A percentile compares a stretch with the other conserved stretches of the same genome.
phyloP scores from a whole-genome alignment of 2,797 vertebrate genomes.

The Tenualosa thibaudeaui region DNA sequence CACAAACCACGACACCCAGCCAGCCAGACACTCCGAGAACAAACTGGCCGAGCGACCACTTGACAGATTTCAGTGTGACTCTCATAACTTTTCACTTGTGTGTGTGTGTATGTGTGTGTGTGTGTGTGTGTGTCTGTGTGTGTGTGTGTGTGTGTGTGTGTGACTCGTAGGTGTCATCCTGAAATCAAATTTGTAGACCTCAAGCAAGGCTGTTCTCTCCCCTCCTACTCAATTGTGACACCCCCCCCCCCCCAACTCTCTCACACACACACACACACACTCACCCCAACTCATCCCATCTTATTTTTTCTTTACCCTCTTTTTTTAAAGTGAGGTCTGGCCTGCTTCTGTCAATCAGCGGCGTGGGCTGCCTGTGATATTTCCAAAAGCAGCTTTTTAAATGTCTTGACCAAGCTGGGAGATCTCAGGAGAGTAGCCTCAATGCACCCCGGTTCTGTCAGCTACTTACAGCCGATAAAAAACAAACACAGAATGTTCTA shows the following conservation, averaged over 20 bases:
- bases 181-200: conserved; percentile 42
- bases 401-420: not conserved
- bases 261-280: not conserved
- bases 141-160: conserved; percentile 27
- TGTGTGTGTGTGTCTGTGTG: conserved; percentile 33
- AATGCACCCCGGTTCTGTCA: not conserved
- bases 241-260: not conserved
- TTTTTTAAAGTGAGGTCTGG: conserved; percentile 21
- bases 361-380: conserved; percentile 21
- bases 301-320: conserved; percentile 17
- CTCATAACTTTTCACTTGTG: conserved; percentile 35
- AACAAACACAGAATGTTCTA: not conserved
- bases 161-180: conserved; percentile 44
- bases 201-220: not conserved
- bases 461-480: not conserved
- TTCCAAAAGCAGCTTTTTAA: conserved; percentile 22
- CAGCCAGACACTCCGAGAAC: not conserved
- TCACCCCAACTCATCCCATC: not conserved
- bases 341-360: conserved; percentile 43
- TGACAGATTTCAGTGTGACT: conserved; percentile 5
- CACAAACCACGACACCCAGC: not conserved
- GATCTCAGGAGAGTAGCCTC: not conserved
- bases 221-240: not conserved
- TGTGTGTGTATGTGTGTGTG: too few relatives aligned
- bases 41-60: not conserved